Base-by-base conservation (phyloP, 2,888 invertebrate species). In the Hypselothyrea guttata region DNA sequence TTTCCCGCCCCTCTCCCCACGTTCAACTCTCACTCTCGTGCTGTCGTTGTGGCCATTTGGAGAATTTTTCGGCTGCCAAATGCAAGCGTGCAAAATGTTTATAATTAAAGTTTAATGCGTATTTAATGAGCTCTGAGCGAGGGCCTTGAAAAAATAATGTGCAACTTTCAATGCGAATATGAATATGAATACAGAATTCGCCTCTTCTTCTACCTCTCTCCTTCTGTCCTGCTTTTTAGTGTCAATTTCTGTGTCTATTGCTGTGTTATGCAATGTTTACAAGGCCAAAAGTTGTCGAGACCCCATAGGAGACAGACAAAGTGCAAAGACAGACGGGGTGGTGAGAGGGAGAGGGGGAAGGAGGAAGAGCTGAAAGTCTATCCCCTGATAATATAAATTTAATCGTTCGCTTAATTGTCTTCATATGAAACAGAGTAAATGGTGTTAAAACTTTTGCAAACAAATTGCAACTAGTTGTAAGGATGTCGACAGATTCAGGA, bases 61-160 rank as follows among this genome's bases (percentile, higher is more conserved):
- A 60, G 64, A 55, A 48, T 54, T 69, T 69, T 61, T 38, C 51
- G 40, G 34, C 61, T 67, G 67, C 61, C 71, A 83, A 81, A 63
- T 83, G 81, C 81, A 75, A 79, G 76, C 65, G 22, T 22, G 72
- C 75, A 83, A 79, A 81, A 83, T 81, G 77, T 81, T 81, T 81
- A 81, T 81, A 81, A 81, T 81, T 81, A 81, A 81, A 84, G 75
- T 79, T 81, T 81, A 81, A 81, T 81, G 81, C 71, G 81, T 81
- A 81, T 69, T 69, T 69, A 69, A 69, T 69, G 69, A 69, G 69
- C 72, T 22, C 49, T 35, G 52, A 41, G 49, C 47, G 51, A 51
- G 58, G 41, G 68, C 66, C 68, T 66, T 71, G 72, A 69, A 69
- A 69, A 69, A 69, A 71, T 69, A 66, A 69, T 69, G 71, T 69